These are phyloP conservation scores for Drosophila saltans DNA, from an alignment of 1,140 invertebrate genomes.

Conservation along the genomic window DNA sequence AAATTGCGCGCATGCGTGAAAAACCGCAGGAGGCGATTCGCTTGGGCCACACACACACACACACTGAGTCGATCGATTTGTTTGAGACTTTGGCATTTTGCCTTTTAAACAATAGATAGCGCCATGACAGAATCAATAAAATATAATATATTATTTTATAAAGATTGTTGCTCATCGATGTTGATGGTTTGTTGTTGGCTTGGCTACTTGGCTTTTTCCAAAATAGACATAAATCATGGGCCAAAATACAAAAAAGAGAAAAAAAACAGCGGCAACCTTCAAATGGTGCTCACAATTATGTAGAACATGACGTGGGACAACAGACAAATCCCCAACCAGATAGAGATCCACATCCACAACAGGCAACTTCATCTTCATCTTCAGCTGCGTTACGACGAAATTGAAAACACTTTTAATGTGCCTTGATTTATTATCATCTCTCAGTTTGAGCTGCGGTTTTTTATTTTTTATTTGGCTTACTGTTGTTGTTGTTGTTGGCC, in stretches of 20 bases:
- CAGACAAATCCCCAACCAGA: conserved; percentile 37
- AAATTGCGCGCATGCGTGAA: conserved; percentile 71
- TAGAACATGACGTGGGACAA: conserved; percentile 77
- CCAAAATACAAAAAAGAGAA: conserved; percentile 20
- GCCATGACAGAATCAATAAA: conserved; percentile 20
- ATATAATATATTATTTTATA: conserved; percentile 26
- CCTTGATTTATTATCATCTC: conserved; percentile 74
- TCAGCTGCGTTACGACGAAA: conserved; percentile 66
- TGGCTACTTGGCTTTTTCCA: conserved; percentile 51
- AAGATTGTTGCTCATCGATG: not conserved
- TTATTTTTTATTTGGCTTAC: conserved; percentile 3
- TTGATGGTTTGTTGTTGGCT: not conserved
- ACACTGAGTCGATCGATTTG: conserved; percentile 7
- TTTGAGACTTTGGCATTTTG: conserved; percentile 21
- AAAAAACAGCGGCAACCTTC: conserved; percentile 54
- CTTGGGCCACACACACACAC: conserved; percentile 37
- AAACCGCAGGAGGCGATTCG: conserved; percentile 59
- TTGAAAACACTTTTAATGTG: conserved; percentile 78
- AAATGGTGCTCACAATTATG: conserved; percentile 67
- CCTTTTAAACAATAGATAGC: conserved; percentile 20
- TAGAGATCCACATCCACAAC: conserved; percentile 22
- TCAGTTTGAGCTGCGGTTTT: conserved; percentile 48
- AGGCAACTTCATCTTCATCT: conserved; percentile 59
- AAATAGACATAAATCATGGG: conserved; percentile 77
- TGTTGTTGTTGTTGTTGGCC: conserved; percentile 27